Base-by-base conservation (phyloP, 92 coral and sea anemone genomes). In the Muricea muricata region DNA sequence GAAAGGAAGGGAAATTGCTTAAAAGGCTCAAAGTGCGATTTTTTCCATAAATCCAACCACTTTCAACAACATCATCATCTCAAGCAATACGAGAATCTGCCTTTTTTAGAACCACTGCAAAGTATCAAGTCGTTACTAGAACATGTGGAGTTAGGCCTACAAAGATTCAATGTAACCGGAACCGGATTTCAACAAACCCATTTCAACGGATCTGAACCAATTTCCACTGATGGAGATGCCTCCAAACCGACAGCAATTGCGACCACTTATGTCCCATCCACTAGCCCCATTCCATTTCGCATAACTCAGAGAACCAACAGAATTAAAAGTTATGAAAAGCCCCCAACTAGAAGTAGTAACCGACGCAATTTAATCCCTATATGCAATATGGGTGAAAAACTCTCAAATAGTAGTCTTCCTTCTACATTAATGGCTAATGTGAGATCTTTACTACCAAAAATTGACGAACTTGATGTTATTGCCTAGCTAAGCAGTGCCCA, bases 381-480 rank as follows among this genome's bases (percentile, higher is more conserved):
- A 37, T 37, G 42, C 9, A 37, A 37, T 37, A 37, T 9, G 42
- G 5, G 42, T 9, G 42, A 37, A 37, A 37, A 37, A 69, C 28
- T 69, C 17, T 20, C 39, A 33, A 69, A 30, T 13, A 15, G 18
- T 4, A 42, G 26, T 30, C 34, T 69, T 7, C 47, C 79, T 23
- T 4, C 15, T 41, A 33, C 23, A 30, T 20, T 73, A 35, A 73
- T 73, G 79, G 29, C 21, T 20, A 73, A 73, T 41, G 79, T 41
- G 32, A 40, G 79, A 73, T 73, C 57, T 73, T 21, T 73, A 73
- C 4, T 30, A 50, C 57, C 79, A 7, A 73, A 73, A 40, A 30
- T 73, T 24, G 72, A 73, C 31, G 79, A 73, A 73, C 58, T 73
- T n/a, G 79, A 21, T 50, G 52, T 41, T n/a, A 41, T 41, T 20